These are phyloP conservation scores for Frieseomelitta varia DNA, from an alignment of 1,140 invertebrate genomes.

Conservation along the genomic window DNA sequence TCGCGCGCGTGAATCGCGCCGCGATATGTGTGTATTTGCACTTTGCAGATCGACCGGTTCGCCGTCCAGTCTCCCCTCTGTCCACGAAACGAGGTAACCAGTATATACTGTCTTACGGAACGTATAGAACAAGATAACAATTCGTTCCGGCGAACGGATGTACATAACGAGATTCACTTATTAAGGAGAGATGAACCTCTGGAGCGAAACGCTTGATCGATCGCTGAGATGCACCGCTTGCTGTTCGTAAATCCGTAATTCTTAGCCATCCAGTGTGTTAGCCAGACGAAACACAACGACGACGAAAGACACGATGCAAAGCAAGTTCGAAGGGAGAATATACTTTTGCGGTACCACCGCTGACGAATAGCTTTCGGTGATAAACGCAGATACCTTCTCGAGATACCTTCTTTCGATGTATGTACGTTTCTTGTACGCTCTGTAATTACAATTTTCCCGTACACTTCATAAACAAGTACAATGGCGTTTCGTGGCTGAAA, in stretches of 20 bases:
- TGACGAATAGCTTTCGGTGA: no score
- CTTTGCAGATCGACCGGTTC: conserved; percentile 30
- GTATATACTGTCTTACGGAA: neutral
- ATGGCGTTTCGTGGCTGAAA: no score
- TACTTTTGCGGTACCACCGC: neutral
- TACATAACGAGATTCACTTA: neutral
- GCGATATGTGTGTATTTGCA: conserved; percentile 40
- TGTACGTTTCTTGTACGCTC: no score
- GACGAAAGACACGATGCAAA: neutral
- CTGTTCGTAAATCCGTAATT: neutral
- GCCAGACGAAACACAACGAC: neutral
- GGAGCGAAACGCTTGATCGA: neutral
- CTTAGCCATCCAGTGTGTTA: neutral
- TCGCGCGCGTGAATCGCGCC: conserved; percentile 44
- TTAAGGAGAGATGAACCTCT: neutral
- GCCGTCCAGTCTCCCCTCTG: neutral
- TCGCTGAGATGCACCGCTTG: neutral
- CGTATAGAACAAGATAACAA: neutral
- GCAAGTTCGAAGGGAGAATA: no score
- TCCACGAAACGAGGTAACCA: conserved; percentile 23
- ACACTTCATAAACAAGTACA: no score
- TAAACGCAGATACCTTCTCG: no score
- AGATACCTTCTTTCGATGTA: no score
- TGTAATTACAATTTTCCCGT: no score
- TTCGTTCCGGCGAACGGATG: neutral